These are phyloP conservation scores for Caenorhabditis latens DNA, from an alignment of 1,140 invertebrate genomes.

Conservation along the genomic window DNA sequence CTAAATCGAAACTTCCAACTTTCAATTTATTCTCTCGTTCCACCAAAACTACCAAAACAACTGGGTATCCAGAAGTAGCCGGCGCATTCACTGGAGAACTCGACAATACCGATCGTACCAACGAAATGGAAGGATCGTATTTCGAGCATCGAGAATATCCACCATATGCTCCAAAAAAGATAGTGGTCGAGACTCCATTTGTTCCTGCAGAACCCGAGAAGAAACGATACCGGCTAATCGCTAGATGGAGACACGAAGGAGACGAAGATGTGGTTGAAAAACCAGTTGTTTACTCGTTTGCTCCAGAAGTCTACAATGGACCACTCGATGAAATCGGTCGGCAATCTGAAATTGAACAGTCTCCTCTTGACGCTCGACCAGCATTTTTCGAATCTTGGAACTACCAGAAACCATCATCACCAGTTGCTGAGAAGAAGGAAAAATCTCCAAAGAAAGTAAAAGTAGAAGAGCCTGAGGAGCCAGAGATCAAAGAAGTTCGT, in stretches of 20 bases:
- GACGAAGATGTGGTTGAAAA: conserved; percentile 72
- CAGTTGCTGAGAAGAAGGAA: background rate
- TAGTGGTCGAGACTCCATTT: background rate
- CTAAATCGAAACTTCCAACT: conserved; percentile 1
- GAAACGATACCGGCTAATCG: conserved; percentile 19
- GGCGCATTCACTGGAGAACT: conserved; percentile 1
- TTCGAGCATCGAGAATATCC: conserved; percentile 12
- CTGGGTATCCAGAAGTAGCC: background rate
- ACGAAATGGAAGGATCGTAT: background rate
- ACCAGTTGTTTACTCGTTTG: conserved; percentile 6
- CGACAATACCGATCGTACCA: background rate
- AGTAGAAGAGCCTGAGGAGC: background rate
- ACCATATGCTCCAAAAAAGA: background rate
- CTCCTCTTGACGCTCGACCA: background rate
- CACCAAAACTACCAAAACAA: conserved; percentile 49
- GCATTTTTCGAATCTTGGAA: background rate
- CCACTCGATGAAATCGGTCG: conserved; percentile 62
- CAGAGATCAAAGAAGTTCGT: background rate
- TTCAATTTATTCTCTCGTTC: conserved; percentile 39
- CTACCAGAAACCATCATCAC: background rate
- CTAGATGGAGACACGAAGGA: conserved; percentile 58
- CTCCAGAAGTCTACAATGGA: conserved; percentile 59
- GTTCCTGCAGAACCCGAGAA: background rate
- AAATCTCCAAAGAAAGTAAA: conserved; percentile 2
- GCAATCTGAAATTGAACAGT: conserved; percentile 1